These are phyloP conservation scores for Drosophila truncata DNA, from an alignment of 1,140 invertebrate species.

Conservation along the genomic window DNA sequence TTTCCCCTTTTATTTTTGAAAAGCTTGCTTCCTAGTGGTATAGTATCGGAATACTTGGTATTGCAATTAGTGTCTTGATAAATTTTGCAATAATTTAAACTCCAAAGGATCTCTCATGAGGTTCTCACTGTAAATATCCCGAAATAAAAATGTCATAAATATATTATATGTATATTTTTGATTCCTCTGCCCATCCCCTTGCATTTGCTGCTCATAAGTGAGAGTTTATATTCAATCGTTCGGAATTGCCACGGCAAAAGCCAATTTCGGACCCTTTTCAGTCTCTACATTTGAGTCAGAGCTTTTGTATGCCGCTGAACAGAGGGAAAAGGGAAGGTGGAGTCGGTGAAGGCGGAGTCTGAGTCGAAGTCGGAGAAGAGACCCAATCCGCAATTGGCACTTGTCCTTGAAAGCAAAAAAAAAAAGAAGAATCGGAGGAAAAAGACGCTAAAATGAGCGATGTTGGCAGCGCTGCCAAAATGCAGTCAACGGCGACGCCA, in stretches of 20 bases:
- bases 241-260: slow-evolving; percentile 11
- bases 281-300: slow-evolving; percentile 32
- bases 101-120: background rate
- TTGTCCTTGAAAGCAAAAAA: slow-evolving; percentile 74
- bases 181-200: background rate
- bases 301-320: background rate
- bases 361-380: background rate
- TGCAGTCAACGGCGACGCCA: slow-evolving; percentile 69
- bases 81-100: background rate
- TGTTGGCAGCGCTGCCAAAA: slow-evolving; percentile 64
- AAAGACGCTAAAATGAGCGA: slow-evolving; percentile 37
- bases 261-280: slow-evolving; percentile 24
- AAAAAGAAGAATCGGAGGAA: slow-evolving; percentile 53
- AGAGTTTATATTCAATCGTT: slow-evolving; percentile 1
- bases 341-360: slow-evolving; percentile 6
- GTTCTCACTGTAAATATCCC: background rate
- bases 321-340: background rate
- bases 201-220: slow-evolving; percentile 10
- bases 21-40: background rate
- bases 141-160: background rate
- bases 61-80: background rate
- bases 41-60: background rate
- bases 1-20: no score
- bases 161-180: background rate
- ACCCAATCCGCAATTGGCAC: slow-evolving; percentile 53